Conservation (phyloP, 1,140 invertebrate genomes). For the Mercenaria mercenaria region DNA sequence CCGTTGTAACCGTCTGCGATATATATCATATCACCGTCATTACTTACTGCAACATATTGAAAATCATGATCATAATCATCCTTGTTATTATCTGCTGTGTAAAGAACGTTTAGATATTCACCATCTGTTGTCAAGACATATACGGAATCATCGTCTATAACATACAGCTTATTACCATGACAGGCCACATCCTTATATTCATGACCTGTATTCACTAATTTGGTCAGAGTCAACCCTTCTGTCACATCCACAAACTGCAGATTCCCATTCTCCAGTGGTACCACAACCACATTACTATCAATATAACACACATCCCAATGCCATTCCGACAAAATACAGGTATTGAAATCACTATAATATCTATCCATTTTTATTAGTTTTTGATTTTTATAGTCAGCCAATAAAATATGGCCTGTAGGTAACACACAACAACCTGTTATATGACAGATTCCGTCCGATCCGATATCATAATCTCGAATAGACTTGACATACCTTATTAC, state of each 20-base stretch:
- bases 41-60: background rate
- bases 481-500: too few relatives aligned
- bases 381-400: background rate
- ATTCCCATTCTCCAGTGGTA: background rate
- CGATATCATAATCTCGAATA: too few relatives aligned
- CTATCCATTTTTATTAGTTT: background rate
- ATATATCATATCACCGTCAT: background rate
- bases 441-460: too few relatives aligned
- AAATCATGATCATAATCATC: background rate
- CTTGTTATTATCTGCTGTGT: background rate
- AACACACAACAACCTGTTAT: too few relatives aligned
- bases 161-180: background rate
- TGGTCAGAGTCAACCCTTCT: background rate
- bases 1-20: background rate
- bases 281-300: background rate
- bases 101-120: background rate
- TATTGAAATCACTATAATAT: background rate
- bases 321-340: background rate
- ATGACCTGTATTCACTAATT: background rate
- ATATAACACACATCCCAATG: background rate
- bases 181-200: background rate
- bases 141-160: background rate
- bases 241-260: background rate
- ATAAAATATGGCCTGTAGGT: background rate
- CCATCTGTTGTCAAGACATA: background rate